Percentiles rank a stretch among this genome's conserved stretches.
Evolutionary conservation across 2,888 invertebrate genomes (phyloP).

Genomic region (Plebejus melissa): DNA sequence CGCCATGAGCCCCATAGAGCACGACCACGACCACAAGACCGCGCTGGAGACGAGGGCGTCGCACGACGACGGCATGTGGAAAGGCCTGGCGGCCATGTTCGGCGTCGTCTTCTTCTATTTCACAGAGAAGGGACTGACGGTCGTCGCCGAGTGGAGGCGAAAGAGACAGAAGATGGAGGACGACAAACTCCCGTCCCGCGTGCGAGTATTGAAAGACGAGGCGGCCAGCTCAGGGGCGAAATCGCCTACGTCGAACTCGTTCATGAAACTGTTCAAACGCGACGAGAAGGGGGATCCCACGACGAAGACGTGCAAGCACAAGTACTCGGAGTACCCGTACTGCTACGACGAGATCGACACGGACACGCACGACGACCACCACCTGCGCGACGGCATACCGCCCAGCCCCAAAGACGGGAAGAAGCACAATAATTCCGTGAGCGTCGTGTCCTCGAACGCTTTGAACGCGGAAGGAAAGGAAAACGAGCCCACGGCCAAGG

Average conservation of each 20-base stretch:
- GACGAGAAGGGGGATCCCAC: slow-evolving; percentile 67
- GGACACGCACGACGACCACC: slow-evolving; percentile 83
- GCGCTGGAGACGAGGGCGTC: slow-evolving; percentile 44
- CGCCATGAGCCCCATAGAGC: slow-evolving; percentile 77
- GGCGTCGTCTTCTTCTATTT: slow-evolving; percentile 95
- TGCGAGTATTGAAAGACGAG: slow-evolving; percentile 86
- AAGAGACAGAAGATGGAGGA: slow-evolving; percentile 84
- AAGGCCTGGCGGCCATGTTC: slow-evolving; percentile 88
- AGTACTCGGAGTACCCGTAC: slow-evolving; percentile 93
- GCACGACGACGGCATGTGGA: slow-evolving; percentile 88
- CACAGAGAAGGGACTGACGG: slow-evolving; percentile 88
- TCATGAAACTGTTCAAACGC: slow-evolving; percentile 66
- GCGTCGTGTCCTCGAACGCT: slow-evolving; percentile 71
- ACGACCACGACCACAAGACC: slow-evolving; percentile 44
- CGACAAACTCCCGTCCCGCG: slow-evolving; percentile 81
- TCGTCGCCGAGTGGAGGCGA: slow-evolving; percentile 90
- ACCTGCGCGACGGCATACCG: slow-evolving; percentile 69
- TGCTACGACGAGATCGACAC: slow-evolving; percentile 91
- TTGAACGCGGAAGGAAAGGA: slow-evolving; percentile 61
- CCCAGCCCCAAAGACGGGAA: slow-evolving; percentile 63
- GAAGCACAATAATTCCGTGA: slow-evolving; percentile 70
- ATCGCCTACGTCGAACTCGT: slow-evolving; percentile 62
- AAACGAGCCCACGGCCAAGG: slow-evolving; percentile 62
- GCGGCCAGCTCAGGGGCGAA: slow-evolving; percentile 63
- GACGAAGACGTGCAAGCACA: slow-evolving; percentile 89